These are phyloP conservation scores for Antheraea yamamai DNA, from an alignment of 2,888 invertebrate genomes.

Conservation along the genomic window DNA sequence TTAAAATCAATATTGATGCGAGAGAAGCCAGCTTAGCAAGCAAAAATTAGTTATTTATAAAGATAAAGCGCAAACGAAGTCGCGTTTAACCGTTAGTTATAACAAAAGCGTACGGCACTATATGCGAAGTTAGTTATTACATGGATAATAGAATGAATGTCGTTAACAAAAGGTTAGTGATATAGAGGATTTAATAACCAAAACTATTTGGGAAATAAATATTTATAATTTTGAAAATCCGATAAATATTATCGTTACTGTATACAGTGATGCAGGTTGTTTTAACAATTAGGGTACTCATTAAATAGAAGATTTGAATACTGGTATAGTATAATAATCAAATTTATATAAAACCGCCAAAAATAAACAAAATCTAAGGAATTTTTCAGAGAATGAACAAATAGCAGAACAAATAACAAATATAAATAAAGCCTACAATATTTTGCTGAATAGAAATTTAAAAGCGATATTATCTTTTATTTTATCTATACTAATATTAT, in stretches of 20 bases:
- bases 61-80: neutral
- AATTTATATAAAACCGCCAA: no score
- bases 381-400: neutral
- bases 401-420: no score
- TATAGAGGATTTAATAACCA: neutral
- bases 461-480: neutral
- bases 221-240: neutral
- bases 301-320: neutral
- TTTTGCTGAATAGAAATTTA: neutral
- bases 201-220: neutral
- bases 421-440: neutral
- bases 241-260: neutral
- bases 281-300: neutral
- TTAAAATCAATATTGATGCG: no score
- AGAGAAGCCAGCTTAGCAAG: no score
- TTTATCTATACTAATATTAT: neutral
- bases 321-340: no score
- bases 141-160: neutral
- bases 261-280: neutral
- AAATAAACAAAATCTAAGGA: no score
- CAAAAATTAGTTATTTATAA: no score
- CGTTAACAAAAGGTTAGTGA: conserved; percentile 1
- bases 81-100: neutral
- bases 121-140: no score
- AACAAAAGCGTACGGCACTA: no score